Base-by-base conservation (phyloP, 1,140 invertebrate genomes). In the Pseudomyrmex pallidus region DNA sequence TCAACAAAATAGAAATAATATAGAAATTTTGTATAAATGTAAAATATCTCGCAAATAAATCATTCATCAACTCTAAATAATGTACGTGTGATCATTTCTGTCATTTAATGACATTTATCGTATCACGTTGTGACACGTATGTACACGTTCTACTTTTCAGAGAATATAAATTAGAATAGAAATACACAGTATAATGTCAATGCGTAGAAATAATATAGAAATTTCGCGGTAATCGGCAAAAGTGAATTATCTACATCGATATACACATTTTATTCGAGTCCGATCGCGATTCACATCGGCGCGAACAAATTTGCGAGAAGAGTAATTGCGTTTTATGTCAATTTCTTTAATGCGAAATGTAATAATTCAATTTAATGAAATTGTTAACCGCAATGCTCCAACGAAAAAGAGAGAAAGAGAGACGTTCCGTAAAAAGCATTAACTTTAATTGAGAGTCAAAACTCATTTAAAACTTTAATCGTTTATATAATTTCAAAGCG, bases 401-500 rank as follows among this genome's bases (percentile, higher is more conserved):
- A 17, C 70, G 17, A 46, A 17, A 25, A 25, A 25, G 25, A n/a
- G 35, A 35, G 35, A 35, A 35, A 35, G 35, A 35, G 35, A 35
- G 4, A 7, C 35, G 35, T 35, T 35, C 5, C 35, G 35, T 35
- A 35, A 35, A 63, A 59, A n/a, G 59, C 10, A 52, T n/a, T 22
- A 73, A 84, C 62, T 84, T 77, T 67, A 83, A 78, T 84, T 80
- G 67, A 35, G 35, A 83, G 66, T 67, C 20, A 73, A 80, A 63
- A 87, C 25, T 22, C 64, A 73, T 10, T 46, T 20, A 10, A 22
- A 80, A 87, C 74, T 87, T 74, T 22, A 50, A 20, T 66, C 52
- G 35, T 50, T 48, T 46, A 57, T 17, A 35, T 3, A 61, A 74
- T 76, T 70, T 44, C 64, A 76, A 50, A 3, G 12, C 22, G 63